A percentile compares a stretch with the other conserved stretches of the same genome.
Evolutionary conservation across 2,113 vertebrate species (phyloP).

Genomic region (Romanogobio albipinnatus): DNA sequence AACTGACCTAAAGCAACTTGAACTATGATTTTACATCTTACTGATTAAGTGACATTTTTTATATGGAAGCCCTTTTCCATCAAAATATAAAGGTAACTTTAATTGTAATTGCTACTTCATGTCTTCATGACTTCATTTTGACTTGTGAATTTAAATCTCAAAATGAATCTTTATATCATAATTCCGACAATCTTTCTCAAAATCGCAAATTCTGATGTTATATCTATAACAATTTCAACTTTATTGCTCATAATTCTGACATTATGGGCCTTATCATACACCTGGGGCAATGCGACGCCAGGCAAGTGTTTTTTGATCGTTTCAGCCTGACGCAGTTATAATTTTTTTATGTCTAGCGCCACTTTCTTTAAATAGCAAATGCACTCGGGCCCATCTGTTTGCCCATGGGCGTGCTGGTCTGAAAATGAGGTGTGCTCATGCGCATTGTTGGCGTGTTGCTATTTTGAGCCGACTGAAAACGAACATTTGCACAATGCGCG

Average conservation of each 20-base stretch:
- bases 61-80: not conserved
- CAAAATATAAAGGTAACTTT: not conserved
- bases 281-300: too few relatives aligned
- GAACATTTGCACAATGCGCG: too few relatives aligned
- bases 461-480: too few relatives aligned
- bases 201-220: not conserved
- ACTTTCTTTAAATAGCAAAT: too few relatives aligned
- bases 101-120: not conserved
- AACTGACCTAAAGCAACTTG: not conserved
- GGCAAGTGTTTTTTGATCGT: too few relatives aligned
- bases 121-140: not conserved
- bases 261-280: too few relatives aligned
- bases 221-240: not conserved
- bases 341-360: too few relatives aligned
- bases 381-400: too few relatives aligned
- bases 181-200: not conserved
- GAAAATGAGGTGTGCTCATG: too few relatives aligned
- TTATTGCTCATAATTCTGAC: not conserved
- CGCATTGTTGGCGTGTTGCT: too few relatives aligned
- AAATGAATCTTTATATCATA: not conserved
- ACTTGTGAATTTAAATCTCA: not conserved
- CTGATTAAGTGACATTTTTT: not conserved
- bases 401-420: too few relatives aligned
- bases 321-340: too few relatives aligned
- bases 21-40: not conserved